Base-by-base conservation (phyloP, 2,888 invertebrate genomes). In the Brachylomia viminalis region DNA sequence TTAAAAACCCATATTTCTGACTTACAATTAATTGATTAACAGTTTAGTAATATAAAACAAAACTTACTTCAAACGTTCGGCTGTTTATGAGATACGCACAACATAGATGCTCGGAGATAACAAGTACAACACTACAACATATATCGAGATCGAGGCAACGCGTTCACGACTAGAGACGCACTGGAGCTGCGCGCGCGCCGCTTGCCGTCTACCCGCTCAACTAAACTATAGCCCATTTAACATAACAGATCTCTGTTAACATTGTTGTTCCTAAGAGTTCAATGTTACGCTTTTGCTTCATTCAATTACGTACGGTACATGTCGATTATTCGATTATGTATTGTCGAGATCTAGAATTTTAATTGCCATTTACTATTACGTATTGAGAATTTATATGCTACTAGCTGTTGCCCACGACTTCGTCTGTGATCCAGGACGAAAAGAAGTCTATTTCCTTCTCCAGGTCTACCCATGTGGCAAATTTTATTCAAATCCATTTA, bases 61-160 rank as follows among this genome's bases (percentile, higher is more conserved):
- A 45, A 78, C 90, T 89, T 86, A 91, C 91, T 91, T 89, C 91
- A 91, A 82, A 81, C 78, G 58, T 85, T 72, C 84, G 69, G 64
- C 83, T 70, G 82, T 85, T 88, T 88, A 78, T 79, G 79, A 83
- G 79, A 72, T 75, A 72, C 69, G 76, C 76, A 89, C 89, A 89
- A 88, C 86, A 90, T 89, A 77, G 77, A 83, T 79, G 77, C 49
- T 72, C 38, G 72, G 68, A 80, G 83, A 89, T 87, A 88, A 87
- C 80, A 83, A 82, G 27, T 84, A 84, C 68, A 69, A 75, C 79
- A 83, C 81, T 78, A 61, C 38, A 75, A 74, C 67, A 86, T 72
- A 82, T 86, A 79, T 72, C 81, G 77, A 80, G 77, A 88, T 81
- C 83, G 84, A 76, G 88, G 88, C 89, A 89, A 88, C 90, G 79